Conservation (phyloP, 2,888 invertebrate species). For the Chloroclystis v-ata region DNA sequence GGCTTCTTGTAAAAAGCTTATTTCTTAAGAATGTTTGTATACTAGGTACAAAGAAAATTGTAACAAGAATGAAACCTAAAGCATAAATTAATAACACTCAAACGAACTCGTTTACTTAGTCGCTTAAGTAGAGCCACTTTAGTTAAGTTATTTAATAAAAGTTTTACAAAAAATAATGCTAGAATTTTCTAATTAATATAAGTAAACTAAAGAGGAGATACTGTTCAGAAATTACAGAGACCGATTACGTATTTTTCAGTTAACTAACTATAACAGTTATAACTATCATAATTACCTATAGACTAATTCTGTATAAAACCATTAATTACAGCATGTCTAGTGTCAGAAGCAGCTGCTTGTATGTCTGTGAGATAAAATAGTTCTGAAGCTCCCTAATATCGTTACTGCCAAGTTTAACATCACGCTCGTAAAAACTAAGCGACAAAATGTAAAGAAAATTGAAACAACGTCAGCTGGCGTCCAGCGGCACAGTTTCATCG, state of each 20-base stretch:
- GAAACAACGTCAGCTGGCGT: constrained; percentile 44
- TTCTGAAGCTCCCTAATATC: constrained; percentile 29
- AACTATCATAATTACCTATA: neutral
- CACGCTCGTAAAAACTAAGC: constrained; percentile 35
- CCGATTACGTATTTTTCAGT: no score
- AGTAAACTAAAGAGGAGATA: no score
- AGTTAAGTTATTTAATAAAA: no score
- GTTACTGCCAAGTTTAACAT: constrained; percentile 33
- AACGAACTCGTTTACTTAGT: no score
- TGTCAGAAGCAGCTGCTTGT: constrained; percentile 15
- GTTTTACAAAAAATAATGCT: no score
- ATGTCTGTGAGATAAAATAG: constrained; percentile 14
- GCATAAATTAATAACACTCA: no score
- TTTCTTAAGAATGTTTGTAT: neutral
- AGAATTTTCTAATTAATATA: no score
- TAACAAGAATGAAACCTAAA: no score
- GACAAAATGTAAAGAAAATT: constrained; percentile 46
- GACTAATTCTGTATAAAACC: neutral
- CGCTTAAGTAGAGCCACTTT: no score
- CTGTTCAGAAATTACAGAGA: no score
- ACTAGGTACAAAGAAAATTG: no score
- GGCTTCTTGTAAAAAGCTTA: neutral
- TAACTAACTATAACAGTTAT: no score
- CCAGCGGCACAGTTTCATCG: constrained; percentile 34
- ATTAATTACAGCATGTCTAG: constrained; percentile 6